These are phyloP conservation scores for Cynoglossus semilaevis DNA, from an alignment of 2,113 vertebrate genomes.

Conservation along the genomic window DNA sequence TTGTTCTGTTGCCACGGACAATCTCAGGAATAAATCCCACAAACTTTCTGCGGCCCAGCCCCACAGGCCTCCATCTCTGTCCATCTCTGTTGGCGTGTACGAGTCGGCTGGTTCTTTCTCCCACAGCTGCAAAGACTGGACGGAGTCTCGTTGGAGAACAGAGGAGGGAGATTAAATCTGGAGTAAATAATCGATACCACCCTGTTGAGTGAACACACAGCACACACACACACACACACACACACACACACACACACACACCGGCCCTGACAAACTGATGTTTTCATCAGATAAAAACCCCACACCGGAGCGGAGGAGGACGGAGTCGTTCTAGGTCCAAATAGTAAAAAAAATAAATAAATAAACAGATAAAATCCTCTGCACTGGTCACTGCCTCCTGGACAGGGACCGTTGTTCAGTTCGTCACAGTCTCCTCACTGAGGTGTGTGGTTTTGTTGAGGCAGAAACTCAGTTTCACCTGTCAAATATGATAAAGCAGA, in stretches of 20 bases:
- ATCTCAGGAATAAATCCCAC: no score
- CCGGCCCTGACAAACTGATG: constrained; percentile 51
- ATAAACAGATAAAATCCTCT: no score
- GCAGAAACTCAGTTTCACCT: constrained; percentile 14
- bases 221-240: no score
- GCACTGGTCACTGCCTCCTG: no score
- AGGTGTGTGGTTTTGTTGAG: neutral
- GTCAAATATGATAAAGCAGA: constrained; percentile 17
- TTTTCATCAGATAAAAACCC: constrained; percentile 51
- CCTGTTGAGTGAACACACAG: constrained; percentile 48
- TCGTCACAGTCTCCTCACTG: no score
- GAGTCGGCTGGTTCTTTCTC: constrained; percentile 54
- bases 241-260: no score
- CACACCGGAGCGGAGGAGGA: constrained; percentile 6
- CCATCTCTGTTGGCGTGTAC: constrained; percentile 8
- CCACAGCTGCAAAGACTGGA: constrained; percentile 48
- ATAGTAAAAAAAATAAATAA: no score
- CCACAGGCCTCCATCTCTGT: neutral
- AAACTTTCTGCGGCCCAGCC: no score
- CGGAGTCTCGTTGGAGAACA: constrained; percentile 46
- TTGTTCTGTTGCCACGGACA: neutral
- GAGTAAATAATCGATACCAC: constrained; percentile 59
- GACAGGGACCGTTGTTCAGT: no score
- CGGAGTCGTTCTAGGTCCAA: no score
- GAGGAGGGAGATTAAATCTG: constrained; percentile 66